Evolutionary conservation across 2,113 vertebrate species (phyloP), one percentile per base, ranked within the genome.

Genomic region (Bos javanicus): DNA sequence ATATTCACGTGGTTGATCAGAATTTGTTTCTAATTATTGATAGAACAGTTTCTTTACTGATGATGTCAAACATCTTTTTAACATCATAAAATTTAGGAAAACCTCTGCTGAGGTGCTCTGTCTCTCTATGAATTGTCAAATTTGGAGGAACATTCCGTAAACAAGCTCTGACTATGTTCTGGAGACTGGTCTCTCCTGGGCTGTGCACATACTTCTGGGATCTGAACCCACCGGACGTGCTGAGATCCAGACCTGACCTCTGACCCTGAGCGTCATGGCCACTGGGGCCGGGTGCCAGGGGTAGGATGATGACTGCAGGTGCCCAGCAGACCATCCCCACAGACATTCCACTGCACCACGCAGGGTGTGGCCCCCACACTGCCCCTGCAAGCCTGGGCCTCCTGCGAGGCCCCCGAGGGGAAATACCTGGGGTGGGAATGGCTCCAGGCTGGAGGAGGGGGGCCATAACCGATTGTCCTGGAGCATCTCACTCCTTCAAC

Each of bases 381-480:
- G 25, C 7, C 43, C 4, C 16, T 28, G 2, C 3, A 59, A 7
- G 23, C 28, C 67, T 52, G 56, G 23, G 56, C 25, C 43, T 50
- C 14, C 46, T 33, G 8, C 2, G 16, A 80, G 15, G 15, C 26
- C 43, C 43, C 26, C 0, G 0, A 43, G 30, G 5, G 21, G 7
- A 19, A 6, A 16, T 13, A 15, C 7, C 23, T 36, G 36, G 46
- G n/a, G 28, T 3, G 9, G 48, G 48, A 50, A 10, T 3, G n/a
- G 21, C 21, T 7, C 46, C 10, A 12, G 43, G 23, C 12, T 6
- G 26, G 54, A 60, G 67, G 67, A 23, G 11, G 0, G 2, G 5
- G 43, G 43, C 16, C 7, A 0, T 11, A 30, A 64, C 6, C 11
- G 4, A 15, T 14, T 4, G 0, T 14, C 2, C 30, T 21, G 30